Percentiles rank a stretch among this genome's conserved stretches.
Evolutionary conservation across 1,140 invertebrate species (phyloP).

Genomic region (Zaprionus ghesquierei): DNA sequence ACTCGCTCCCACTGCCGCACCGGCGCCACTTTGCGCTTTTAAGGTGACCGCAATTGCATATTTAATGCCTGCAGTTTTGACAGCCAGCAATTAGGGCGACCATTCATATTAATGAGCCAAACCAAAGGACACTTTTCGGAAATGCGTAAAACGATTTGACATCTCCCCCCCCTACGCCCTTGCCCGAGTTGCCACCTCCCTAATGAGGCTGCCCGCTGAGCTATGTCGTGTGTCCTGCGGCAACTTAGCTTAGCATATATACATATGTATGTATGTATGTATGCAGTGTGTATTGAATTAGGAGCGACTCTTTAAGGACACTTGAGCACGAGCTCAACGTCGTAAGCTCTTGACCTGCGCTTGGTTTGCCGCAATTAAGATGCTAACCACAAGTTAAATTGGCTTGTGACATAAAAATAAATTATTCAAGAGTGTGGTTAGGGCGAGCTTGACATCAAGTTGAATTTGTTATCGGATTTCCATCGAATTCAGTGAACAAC

Average conservation of each 20-base stretch:
- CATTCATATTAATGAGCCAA: constrained; percentile 43
- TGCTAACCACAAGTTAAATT: not conserved
- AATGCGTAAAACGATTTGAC: constrained; percentile 7
- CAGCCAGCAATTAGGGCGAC: constrained; percentile 29
- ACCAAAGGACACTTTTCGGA: constrained; percentile 23
- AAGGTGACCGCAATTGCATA: constrained; percentile 37
- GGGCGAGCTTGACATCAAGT: too few relatives aligned
- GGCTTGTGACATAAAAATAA: not conserved
- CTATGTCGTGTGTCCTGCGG: not conserved
- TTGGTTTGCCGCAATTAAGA: not conserved
- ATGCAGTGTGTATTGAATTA: not conserved
- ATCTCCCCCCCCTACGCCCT: not conserved
- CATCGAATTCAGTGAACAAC: too few relatives aligned
- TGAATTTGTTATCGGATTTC: not conserved
- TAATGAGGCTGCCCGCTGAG: not conserved
- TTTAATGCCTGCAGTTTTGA: constrained; percentile 44
- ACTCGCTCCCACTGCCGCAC: not conserved
- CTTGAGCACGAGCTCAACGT: not conserved
- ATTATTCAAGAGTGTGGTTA: not conserved
- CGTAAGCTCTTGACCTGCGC: not conserved
- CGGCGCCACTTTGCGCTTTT: not conserved
- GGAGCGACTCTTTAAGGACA: not conserved
- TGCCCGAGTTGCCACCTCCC: not conserved
- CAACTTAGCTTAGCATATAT: not conserved
- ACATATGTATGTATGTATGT: not conserved